Percentiles rank a stretch among this genome's conserved stretches.
Conservation (phyloP, 2,888 invertebrate species). For the Dusona sp. region DNA sequence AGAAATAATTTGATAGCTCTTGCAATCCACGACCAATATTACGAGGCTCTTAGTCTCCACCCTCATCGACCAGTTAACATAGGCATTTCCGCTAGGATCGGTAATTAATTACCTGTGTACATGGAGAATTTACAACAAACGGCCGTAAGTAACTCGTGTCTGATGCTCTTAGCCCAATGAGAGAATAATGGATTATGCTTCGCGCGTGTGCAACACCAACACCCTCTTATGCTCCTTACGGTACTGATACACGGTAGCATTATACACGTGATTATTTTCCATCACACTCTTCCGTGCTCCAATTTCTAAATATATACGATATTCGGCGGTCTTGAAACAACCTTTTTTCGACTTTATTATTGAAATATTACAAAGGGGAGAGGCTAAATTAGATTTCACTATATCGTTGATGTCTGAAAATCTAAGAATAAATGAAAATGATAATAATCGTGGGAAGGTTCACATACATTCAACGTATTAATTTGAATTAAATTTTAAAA, state of each 20-base stretch:
- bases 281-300: constrained; percentile 15
- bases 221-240: constrained; percentile 10
- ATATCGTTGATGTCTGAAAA: not conserved
- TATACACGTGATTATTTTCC: constrained; percentile 37
- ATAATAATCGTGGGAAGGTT: not conserved
- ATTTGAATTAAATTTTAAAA: too few species aligned
- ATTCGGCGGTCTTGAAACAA: not conserved
- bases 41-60: constrained; percentile 13
- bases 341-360: not conserved
- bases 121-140: constrained; percentile 64
- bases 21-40: constrained; percentile 6
- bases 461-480: too few species aligned
- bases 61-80: constrained; percentile 19
- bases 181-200: constrained; percentile 68
- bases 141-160: constrained; percentile 63
- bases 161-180: constrained; percentile 68
- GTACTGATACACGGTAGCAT: constrained; percentile 7
- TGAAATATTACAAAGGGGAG: not conserved
- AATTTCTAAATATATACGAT: not conserved
- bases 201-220: constrained; percentile 56
- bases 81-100: constrained; percentile 56
- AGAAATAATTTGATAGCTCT: constrained; percentile 50
- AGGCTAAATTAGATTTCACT: not conserved
- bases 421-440: not conserved
- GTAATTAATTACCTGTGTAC: constrained; percentile 66